These are phyloP conservation scores for Coelopa frigida DNA, from an alignment of 1,140 invertebrate species.

Conservation along the genomic window DNA sequence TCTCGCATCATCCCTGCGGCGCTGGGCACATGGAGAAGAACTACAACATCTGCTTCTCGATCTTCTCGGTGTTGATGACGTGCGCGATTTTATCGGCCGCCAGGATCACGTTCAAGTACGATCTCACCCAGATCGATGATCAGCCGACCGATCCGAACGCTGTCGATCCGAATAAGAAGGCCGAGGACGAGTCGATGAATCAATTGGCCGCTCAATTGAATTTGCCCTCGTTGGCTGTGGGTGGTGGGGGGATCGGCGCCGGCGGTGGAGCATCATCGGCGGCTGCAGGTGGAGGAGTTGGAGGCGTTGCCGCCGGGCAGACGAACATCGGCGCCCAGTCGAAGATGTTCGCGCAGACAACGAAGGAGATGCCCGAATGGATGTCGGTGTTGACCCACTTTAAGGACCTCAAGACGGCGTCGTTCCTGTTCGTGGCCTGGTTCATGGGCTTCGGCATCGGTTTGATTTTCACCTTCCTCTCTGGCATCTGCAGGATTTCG, in stretches of 20 bases:
- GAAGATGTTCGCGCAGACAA: conserved; percentile 90
- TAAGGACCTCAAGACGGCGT: conserved; percentile 81
- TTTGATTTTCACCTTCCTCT: conserved; percentile 97
- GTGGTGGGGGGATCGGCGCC: conserved; percentile 31
- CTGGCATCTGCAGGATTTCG: conserved; percentile 98
- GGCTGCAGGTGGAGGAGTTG: conserved; percentile 45
- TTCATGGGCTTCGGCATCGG: conserved; percentile 99
- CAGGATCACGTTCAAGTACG: conserved; percentile 75
- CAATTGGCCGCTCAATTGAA: conserved; percentile 74
- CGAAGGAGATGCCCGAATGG: conserved; percentile 85
- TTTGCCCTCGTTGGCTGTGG: conserved; percentile 58
- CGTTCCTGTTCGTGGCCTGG: conserved; percentile 95
- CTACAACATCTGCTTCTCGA: conserved; percentile 97
- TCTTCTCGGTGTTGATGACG: conserved; percentile 95
- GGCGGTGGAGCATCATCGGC: too few relatives aligned
- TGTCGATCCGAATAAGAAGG: conserved; percentile 41
- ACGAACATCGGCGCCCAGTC: conserved; percentile 61
- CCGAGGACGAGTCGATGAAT: conserved; percentile 70
- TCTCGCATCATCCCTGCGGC: conserved; percentile 82
- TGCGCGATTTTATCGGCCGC: conserved; percentile 89
- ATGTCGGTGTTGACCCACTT: conserved; percentile 84
- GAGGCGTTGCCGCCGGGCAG: conserved; percentile 37
- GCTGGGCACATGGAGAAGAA: conserved; percentile 87
- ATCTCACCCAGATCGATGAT: conserved; percentile 50
- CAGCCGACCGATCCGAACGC: conserved; percentile 26